Evolutionary conservation across 2,113 vertebrate species (phyloP).

Genomic region (Hydrochoerus hydrochaeris): DNA sequence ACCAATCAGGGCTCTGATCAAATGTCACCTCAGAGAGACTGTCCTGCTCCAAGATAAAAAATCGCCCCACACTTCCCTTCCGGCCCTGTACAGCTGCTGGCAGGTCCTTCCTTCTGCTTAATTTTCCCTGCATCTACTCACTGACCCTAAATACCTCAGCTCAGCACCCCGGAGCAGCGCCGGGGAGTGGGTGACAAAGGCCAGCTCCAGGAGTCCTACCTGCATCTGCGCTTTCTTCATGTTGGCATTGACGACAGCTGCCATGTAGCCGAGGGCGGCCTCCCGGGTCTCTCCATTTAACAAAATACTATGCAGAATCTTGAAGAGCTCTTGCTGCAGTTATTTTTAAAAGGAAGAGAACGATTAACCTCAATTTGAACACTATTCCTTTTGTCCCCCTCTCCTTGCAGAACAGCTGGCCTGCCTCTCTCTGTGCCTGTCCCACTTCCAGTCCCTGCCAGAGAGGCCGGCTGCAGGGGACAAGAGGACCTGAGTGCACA

Average conservation of each 20-base stretch:
- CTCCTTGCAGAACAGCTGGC: background rate
- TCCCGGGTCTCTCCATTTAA: conserved; percentile 97
- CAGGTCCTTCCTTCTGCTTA: background rate
- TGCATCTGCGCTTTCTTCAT: conserved; percentile 99
- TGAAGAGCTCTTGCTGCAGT: conserved; percentile 96
- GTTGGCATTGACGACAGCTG: conserved; percentile 96
- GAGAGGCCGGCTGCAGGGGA: background rate
- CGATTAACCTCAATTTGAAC: conserved; percentile 6
- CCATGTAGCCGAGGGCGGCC: conserved; percentile 97
- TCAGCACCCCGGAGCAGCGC: background rate
- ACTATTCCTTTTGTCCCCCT: background rate
- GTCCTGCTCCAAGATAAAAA: background rate
- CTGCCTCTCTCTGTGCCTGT: background rate
- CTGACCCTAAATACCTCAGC: background rate
- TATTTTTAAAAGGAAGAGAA: conserved; percentile 61
- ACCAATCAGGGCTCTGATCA: background rate
- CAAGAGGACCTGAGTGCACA: accelerated
- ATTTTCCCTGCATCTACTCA: background rate
- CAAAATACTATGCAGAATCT: conserved; percentile 95
- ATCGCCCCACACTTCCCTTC: background rate
- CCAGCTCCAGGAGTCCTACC: conserved; percentile 82
- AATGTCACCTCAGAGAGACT: background rate
- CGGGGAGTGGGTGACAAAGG: background rate
- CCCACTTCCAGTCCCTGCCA: background rate
- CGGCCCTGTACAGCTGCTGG: accelerated